A percentile compares a stretch with the other conserved stretches of the same genome.
Conservation (phyloP, 1,140 invertebrate genomes). For the Physella acuta region DNA sequence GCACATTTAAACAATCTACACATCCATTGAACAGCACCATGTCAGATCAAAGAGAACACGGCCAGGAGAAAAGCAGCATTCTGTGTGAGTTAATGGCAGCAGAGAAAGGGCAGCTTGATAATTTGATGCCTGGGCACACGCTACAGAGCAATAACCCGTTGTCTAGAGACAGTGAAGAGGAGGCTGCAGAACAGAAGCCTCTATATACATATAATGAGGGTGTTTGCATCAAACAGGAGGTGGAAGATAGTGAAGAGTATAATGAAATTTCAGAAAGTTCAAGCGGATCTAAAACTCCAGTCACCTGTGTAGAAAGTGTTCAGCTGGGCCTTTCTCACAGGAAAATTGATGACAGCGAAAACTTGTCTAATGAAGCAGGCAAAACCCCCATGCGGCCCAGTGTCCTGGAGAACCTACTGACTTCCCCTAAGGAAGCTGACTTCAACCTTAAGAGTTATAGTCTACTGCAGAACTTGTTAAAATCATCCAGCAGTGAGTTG, state of each 20-base stretch:
- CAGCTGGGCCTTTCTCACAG: neutral
- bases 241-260: neutral
- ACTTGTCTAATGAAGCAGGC: neutral
- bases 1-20: neutral
- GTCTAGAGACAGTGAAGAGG: too few species aligned
- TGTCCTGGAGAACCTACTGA: constrained; percentile 7
- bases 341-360: neutral
- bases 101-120: neutral
- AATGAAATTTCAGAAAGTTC: neutral
- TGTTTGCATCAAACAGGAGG: neutral
- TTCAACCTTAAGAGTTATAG: neutral
- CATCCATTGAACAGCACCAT: neutral
- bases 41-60: neutral
- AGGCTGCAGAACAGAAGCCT: too few species aligned
- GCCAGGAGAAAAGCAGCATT: neutral
- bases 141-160: too few species aligned
- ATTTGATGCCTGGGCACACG: too few species aligned
- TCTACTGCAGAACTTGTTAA: constrained; percentile 1
- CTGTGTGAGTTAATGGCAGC: neutral
- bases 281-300: neutral
- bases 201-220: too few species aligned
- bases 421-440: neutral
- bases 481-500: neutral
- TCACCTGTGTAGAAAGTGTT: neutral
- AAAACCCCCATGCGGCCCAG: neutral